These are phyloP conservation scores for Augochlora pura DNA, from an alignment of 1,140 invertebrate genomes.

Conservation along the genomic window DNA sequence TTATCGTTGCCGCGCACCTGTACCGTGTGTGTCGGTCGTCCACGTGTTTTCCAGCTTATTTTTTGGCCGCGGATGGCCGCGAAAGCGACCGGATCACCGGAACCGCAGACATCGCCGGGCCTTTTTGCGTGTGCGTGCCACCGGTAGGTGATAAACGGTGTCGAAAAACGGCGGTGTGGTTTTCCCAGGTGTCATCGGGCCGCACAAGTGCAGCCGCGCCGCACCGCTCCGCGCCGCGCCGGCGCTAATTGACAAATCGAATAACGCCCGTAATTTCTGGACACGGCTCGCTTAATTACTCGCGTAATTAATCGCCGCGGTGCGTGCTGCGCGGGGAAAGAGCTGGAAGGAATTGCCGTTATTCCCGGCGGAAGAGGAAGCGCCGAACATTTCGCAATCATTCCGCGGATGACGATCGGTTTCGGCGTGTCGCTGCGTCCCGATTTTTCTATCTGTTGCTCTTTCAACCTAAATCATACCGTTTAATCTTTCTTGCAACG, in stretches of 20 bases:
- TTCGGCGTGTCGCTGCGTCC: too few species aligned
- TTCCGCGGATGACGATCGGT: not conserved
- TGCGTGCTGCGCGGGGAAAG: not conserved
- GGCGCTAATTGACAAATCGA: slow-evolving; percentile 41
- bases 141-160: too few species aligned
- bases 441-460: too few species aligned
- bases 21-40: too few species aligned
- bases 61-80: too few species aligned
- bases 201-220: not conserved
- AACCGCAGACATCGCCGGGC: not conserved
- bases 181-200: slow-evolving; percentile 9
- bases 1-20: too few species aligned
- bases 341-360: slow-evolving; percentile 13
- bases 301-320: slow-evolving; percentile 38
- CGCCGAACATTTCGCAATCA: not conserved
- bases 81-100: too few species aligned
- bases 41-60: too few species aligned
- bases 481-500: too few species aligned
- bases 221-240: too few species aligned
- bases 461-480: too few species aligned
- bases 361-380: not conserved
- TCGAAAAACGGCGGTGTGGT: slow-evolving; percentile 34
- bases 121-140: not conserved
- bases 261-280: slow-evolving; percentile 35
- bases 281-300: slow-evolving; percentile 38